These are phyloP conservation scores for Parotocinclus haroldoi DNA, from an alignment of 2,797 vertebrate species.

Conservation along the genomic window DNA sequence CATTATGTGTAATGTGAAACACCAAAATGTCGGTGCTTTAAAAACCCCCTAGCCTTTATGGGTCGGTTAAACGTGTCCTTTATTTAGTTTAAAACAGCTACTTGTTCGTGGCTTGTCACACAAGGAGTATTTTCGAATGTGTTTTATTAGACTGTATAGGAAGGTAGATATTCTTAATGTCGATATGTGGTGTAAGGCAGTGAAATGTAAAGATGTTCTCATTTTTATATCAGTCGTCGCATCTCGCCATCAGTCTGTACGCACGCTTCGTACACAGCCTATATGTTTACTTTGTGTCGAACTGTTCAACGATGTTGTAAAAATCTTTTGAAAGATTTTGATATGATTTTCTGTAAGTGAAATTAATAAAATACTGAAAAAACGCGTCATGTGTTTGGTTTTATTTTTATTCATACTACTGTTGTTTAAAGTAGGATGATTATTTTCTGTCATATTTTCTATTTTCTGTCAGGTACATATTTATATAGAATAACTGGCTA, in stretches of 20 bases:
- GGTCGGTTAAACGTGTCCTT: conserved; percentile 56
- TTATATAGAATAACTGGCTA: no score
- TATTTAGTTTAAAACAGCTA: conserved; percentile 50
- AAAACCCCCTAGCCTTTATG: conserved; percentile 59
- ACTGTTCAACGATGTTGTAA: conserved; percentile 62
- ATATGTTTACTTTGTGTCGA: conserved; percentile 68
- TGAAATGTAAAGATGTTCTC: conserved; percentile 55
- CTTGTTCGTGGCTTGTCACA: conserved; percentile 75
- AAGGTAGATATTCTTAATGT: conserved; percentile 72
- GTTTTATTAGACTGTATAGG: conserved; percentile 72
- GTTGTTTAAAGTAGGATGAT: background rate
- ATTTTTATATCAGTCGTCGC: conserved; percentile 49
- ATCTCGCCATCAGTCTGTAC: conserved; percentile 55
- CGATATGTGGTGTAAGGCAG: conserved; percentile 74
- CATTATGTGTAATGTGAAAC: conserved; percentile 60
- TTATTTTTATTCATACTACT: conserved; percentile 4
- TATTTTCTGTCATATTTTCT: background rate
- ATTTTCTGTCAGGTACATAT: no score
- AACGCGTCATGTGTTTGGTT: conserved; percentile 16
- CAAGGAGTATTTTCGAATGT: conserved; percentile 69
- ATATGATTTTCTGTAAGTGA: conserved; percentile 81
- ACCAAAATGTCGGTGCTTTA: conserved; percentile 65
- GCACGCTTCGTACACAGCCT: conserved; percentile 58
- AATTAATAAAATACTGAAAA: conserved; percentile 74
- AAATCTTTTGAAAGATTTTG: conserved; percentile 67